Base-by-base conservation (phyloP, 2,888 invertebrate species). In the Cryptus viduatorius region DNA sequence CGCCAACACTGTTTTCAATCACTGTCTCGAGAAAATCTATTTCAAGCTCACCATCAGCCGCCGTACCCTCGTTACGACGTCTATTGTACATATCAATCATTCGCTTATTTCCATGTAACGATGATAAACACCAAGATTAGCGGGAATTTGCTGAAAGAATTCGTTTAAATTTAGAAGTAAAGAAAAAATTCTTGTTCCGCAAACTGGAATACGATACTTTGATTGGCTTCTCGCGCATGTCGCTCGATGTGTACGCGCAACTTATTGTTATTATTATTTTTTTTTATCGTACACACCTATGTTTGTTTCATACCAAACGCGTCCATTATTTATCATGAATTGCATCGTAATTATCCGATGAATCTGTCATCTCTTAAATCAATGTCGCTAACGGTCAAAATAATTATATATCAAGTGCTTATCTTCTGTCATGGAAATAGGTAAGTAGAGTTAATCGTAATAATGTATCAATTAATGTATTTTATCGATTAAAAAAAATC, bases 401-500 rank as follows among this genome's bases (percentile, higher is more conserved):
- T 77, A 75, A 85, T 83, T 67, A 64, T 83, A 85, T 86, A 87
- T 87, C 87, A 83, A 88, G 86, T 91, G 85, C 87, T 90, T 89
- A 90, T 91, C 88, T 89, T 90, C 90, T 89, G 90, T 88, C 91
- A 91, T 91, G 92, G 91, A 92, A 91, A 89, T 91, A 90, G 92
- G 92, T 92, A 92, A 92, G 92, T 92, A 86, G 81, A 88, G 61
- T 76, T 29, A 44, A 73, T 77, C 72, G 19, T 59, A 71, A 4
- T 61, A 61, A 72, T 77, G 69, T 68, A 79, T 10, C 19, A 31
- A 68, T 10, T 42, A 37, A 59, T 29, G 29, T 1, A 42, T 71
- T 59, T 14, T 80, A 76, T 79, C 46, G 31, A 46, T 16, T 3
- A 48, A 67, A 10, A 44, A 53, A 42, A 53, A 24, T 24, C 5